Evolutionary conservation across 2,113 vertebrate species (phyloP).

Genomic region (Albula glossodonta): DNA sequence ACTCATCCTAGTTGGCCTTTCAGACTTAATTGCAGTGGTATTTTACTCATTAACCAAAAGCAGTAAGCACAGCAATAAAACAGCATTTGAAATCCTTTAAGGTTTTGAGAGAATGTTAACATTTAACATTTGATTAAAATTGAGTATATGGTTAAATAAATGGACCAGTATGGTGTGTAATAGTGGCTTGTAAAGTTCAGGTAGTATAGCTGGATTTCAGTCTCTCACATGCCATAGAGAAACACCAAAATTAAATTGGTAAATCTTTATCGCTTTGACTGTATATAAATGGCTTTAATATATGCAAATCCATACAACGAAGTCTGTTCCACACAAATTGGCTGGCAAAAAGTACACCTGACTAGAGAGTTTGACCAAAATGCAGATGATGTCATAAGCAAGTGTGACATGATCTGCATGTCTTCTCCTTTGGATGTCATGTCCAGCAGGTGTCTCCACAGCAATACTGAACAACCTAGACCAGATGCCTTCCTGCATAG

Average conservation of each 20-base stretch:
- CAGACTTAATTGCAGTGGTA: too few species aligned
- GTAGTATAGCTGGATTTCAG: too few species aligned
- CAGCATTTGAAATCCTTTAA: too few species aligned
- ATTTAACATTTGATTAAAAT: too few species aligned
- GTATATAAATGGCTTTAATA: slow-evolving; percentile 8
- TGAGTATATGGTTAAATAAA: too few species aligned
- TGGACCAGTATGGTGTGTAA: too few species aligned
- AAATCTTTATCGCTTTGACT: neutral
- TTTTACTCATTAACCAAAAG: too few species aligned
- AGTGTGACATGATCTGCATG: neutral
- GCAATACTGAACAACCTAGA: slow-evolving; percentile 18
- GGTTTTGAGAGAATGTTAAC: too few species aligned
- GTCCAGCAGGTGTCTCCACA: slow-evolving; percentile 60
- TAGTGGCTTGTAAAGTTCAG: too few species aligned
- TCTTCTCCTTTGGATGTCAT: neutral
- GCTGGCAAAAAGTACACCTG: neutral
- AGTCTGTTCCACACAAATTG: slow-evolving; percentile 12
- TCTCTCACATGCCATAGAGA: too few species aligned
- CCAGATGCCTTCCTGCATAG: neutral
- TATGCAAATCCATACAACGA: neutral
- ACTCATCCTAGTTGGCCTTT: too few species aligned
- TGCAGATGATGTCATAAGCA: neutral
- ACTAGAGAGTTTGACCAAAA: neutral
- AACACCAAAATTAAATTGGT: neutral
- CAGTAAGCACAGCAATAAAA: too few species aligned